Evolutionary conservation across 2,113 vertebrate species (phyloP).

Genomic region (Nasalis larvatus): DNA sequence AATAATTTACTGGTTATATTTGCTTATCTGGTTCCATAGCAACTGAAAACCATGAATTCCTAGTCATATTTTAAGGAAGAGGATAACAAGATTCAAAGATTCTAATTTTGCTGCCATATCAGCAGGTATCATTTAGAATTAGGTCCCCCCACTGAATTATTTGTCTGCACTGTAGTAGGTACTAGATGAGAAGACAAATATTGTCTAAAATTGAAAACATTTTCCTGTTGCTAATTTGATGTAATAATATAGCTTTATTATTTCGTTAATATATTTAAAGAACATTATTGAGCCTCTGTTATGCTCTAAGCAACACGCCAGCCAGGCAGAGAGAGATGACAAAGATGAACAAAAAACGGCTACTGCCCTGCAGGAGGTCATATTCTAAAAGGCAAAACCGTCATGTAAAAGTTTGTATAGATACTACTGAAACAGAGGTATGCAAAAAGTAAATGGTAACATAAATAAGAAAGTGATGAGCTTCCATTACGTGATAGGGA

Average conservation of each 20-base stretch:
- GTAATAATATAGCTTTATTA: neutral
- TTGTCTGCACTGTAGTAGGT: neutral
- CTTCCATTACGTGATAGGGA: neutral
- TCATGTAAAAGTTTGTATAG: neutral
- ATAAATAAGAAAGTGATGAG: neutral
- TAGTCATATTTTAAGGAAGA: conserved; percentile 25
- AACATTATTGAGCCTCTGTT: conserved; percentile 37
- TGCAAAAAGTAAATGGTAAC: neutral
- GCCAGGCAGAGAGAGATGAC: neutral
- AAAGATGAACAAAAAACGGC: neutral
- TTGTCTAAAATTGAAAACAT: conserved; percentile 33
- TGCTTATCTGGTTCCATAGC: neutral
- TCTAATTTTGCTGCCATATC: conserved; percentile 22
- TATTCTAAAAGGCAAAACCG: neutral
- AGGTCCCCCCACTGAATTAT: neutral
- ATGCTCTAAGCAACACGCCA: neutral
- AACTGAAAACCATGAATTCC: neutral
- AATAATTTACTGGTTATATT: conserved; percentile 4
- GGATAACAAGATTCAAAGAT: neutral
- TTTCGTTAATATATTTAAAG: conserved; percentile 57
- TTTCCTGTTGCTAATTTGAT: conserved; percentile 39
- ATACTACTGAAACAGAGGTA: neutral
- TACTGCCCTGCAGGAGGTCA: neutral
- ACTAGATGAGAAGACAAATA: neutral
- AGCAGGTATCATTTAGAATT: conserved; percentile 34